Percentiles rank a stretch among this genome's conserved stretches.
phyloP scores from a whole-genome alignment of 2,888 invertebrate genomes.

The Mythimna lalbum region DNA sequence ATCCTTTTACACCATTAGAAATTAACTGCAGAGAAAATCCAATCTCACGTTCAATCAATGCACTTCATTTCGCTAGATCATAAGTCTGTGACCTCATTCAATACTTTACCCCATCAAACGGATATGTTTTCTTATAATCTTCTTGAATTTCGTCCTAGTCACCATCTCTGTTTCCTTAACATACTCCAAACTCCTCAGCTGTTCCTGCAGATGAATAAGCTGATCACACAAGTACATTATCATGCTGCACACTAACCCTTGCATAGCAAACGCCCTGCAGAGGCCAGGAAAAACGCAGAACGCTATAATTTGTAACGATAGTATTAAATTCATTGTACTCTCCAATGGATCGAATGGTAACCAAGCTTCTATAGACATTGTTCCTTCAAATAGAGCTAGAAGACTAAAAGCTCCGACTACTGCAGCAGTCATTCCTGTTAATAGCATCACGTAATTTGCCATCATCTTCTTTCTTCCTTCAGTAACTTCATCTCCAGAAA shows the following conservation, averaged over 20 bases:
- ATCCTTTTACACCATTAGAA: slow-evolving; percentile 1
- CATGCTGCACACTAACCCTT: slow-evolving; percentile 81
- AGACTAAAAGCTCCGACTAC: slow-evolving; percentile 70
- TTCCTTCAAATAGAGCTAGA: slow-evolving; percentile 72
- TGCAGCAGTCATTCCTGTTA: slow-evolving; percentile 66
- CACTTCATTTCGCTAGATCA: too few species aligned
- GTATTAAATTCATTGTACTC: slow-evolving; percentile 70
- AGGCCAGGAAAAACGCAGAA: slow-evolving; percentile 72
- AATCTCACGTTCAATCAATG: neutral
- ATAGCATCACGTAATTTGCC: slow-evolving; percentile 68
- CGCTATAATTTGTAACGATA: slow-evolving; percentile 72
- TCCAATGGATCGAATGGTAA: slow-evolving; percentile 80
- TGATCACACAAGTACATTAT: slow-evolving; percentile 84
- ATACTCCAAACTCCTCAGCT: slow-evolving; percentile 71
- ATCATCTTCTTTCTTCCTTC: slow-evolving; percentile 73
- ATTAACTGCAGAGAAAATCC: neutral
- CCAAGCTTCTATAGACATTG: slow-evolving; percentile 81
- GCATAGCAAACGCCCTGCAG: slow-evolving; percentile 78
- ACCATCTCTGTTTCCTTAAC: slow-evolving; percentile 62
- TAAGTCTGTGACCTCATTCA: neutral
- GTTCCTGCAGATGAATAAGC: slow-evolving; percentile 74
- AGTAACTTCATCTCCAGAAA: slow-evolving; percentile 76
- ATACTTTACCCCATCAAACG: slow-evolving; percentile 78
- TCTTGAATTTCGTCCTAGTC: slow-evolving; percentile 72
- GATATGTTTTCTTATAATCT: slow-evolving; percentile 79